Evolutionary conservation across 2,113 vertebrate species (phyloP), one percentile per base, ranked within the genome.

Genomic region (Eira barbara): DNA sequence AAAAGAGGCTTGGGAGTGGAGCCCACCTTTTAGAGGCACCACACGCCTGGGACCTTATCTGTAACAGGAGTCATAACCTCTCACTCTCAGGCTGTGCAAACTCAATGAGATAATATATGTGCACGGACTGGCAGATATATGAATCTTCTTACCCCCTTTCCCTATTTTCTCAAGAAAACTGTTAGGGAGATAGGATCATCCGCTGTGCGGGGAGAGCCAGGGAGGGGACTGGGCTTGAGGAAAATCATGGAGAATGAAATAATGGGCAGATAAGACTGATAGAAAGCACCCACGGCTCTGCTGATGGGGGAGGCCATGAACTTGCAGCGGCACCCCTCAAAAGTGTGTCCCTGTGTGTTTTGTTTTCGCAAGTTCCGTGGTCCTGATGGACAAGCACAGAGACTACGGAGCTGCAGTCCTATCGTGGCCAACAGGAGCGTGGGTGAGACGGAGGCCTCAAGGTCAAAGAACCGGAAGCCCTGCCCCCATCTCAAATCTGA

Each of bases 391-490:
- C 25, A 69, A 65, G 47, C 10, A 23, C 14, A 76, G n/a, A 36
- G 61, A 8, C 3, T 3, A 49, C 27, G 55, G 2, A 31, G 86
- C 1, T 57, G 29, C 55, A 69, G n/a, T 55, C 29, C 55, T 69
- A 7, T 14, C 61, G 36, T 4, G 10, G 42, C 31, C 6, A 14
- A 27, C 27, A 65, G 27, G 2, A 61, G 65, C n/a, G 18, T 0
- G 2, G 3, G 5, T 2, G 3, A 6, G 39, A 29, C 3, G 17
- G 6, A 20, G 20, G 7, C 31, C 21, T 17, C 52, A 69, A n/a
- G 9, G 7, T 12, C 31, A 47, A 78, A 31, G 2, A 82, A 15
- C 7, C 13, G 17, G 31, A 65, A 21, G 5, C 61, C 55, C 45
- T 20, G 0, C 42, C 4, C 9, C 7, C 17, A 74, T 47, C 27